A percentile compares a stretch with the other conserved stretches of the same genome.
These are phyloP conservation scores for Calosoma granatense DNA, from an alignment of 1,140 invertebrate genomes.

Conservation along the genomic window DNA sequence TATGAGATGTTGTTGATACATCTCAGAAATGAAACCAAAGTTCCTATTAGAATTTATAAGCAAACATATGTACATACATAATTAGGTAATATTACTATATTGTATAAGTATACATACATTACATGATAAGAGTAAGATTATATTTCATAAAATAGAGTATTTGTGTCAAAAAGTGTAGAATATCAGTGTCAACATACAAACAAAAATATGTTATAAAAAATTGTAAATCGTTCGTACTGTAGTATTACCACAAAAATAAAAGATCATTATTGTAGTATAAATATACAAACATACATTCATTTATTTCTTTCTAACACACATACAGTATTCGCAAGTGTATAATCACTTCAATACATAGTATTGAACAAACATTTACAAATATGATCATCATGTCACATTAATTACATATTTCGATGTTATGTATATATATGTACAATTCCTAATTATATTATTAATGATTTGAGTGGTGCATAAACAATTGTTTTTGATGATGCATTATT, in stretches of 20 bases:
- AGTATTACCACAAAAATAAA: not conserved
- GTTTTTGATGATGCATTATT: too few species aligned
- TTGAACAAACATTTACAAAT: too few species aligned
- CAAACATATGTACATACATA: conserved; percentile 3
- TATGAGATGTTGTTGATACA: conserved; percentile 7
- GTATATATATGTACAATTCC: too few species aligned
- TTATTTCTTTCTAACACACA: not conserved
- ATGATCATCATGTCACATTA: too few species aligned
- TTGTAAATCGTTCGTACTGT: conserved; percentile 6
- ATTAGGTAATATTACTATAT: too few species aligned
- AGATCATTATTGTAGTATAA: conserved; percentile 1
- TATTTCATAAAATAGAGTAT: conserved; percentile 9
- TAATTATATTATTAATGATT: too few species aligned
- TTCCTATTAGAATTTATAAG: conserved; percentile 25
- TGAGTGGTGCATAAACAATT: too few species aligned
- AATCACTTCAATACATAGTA: not conserved
- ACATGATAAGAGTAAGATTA: conserved; percentile 7
- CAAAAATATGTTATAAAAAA: conserved; percentile 7
- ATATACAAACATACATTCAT: not conserved
- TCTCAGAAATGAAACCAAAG: conserved; percentile 30
- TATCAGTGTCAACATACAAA: conserved; percentile 6
- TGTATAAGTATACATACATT: too few species aligned
- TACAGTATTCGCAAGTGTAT: not conserved
- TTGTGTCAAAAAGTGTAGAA: conserved; percentile 6
- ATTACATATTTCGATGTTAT: too few species aligned